phyloP scores from a whole-genome alignment of 2,888 invertebrate genomes.

The Scaeva pyrastri region DNA sequence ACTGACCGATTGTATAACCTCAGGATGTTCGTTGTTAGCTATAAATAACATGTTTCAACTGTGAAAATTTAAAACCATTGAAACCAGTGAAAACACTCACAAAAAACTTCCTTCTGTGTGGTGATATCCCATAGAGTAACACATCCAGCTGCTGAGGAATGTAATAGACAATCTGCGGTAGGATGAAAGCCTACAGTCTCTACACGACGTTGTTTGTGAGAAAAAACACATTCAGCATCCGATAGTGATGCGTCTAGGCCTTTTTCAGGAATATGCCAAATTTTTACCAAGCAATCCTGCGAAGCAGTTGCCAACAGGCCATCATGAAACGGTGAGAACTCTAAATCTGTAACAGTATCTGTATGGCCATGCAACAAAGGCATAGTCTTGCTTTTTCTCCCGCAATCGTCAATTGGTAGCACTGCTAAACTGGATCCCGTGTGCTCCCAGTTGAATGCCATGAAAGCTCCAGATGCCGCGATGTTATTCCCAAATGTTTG shows the following conservation, averaged over 20 bases:
- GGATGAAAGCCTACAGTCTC: constrained; percentile 97
- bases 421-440: constrained; percentile 96
- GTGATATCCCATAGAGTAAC: constrained; percentile 94
- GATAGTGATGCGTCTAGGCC: constrained; percentile 91
- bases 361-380: constrained; percentile 93
- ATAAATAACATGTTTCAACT: constrained; percentile 55
- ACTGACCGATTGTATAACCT: constrained; percentile 94
- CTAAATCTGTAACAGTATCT: constrained; percentile 97
- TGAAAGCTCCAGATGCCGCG: constrained; percentile 95
- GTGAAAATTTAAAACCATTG: constrained; percentile 2
- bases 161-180: constrained; percentile 93
- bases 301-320: constrained; percentile 95
- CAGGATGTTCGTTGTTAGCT: constrained; percentile 91
- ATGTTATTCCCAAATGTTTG: constrained; percentile 98
- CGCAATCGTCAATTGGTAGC: constrained; percentile 93
- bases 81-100: constrained; percentile 86
- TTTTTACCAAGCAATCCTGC: constrained; percentile 94
- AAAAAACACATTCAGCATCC: constrained; percentile 91
- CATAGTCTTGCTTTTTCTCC: constrained; percentile 94
- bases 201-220: constrained; percentile 92
- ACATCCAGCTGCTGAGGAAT: constrained; percentile 92
- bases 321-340: constrained; percentile 98
- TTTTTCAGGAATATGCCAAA: constrained; percentile 94
- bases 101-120: constrained; percentile 91
- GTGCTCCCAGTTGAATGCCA: constrained; percentile 98